Evolutionary conservation across 1,140 invertebrate species (phyloP), one percentile per base, ranked within the genome.

Genomic region (Temnothorax curvispinosus): DNA sequence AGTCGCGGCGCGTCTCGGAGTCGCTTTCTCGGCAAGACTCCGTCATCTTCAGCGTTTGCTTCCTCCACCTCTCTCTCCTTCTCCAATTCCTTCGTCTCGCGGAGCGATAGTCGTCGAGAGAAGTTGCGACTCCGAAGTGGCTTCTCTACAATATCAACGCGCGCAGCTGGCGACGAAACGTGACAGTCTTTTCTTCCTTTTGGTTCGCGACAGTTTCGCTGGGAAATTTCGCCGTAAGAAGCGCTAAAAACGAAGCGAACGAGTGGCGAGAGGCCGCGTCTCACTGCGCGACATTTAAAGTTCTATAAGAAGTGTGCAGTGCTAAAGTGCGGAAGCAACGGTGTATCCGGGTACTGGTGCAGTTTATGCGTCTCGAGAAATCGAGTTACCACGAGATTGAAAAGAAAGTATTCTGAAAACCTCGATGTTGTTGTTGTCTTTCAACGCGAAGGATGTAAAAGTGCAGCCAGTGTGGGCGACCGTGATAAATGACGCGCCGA

Each of bases 401-500:
- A 41, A 60, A 74, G 69, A 81, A 21, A n/a, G 38, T 54, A 41
- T 56, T 3, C n/a, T 35, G 67, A 47, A 84, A 84, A 75, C 27
- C 47, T 11, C 47, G 21, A 44, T 47, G 69, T 18, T 41, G 6
- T 15, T 35, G 52, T 72, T 60, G 78, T 35, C 3, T 56, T 71
- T 56, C 38, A 56, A 67, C 5, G 15, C 9, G 41, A 18, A 69
- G 54, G 21, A 80, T 80, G 38, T 56, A 62, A 74, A 58, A 62
- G 27, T 75, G 41, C 54, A 18, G 54, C 27, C 35, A 50, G 54
- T 38, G 54, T 38, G 71, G 54, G n/a, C 65, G 38, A 50, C n/a
- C 44, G n/a, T 80, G 76, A 82, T 82, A 47, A 74, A 75, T 47
- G 32, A 84, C 69, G n/a, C 52, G 54, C 13, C 27, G 32, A 8